Conservation (phyloP, 2,888 invertebrate genomes). For the Malthinus flaveolus region DNA sequence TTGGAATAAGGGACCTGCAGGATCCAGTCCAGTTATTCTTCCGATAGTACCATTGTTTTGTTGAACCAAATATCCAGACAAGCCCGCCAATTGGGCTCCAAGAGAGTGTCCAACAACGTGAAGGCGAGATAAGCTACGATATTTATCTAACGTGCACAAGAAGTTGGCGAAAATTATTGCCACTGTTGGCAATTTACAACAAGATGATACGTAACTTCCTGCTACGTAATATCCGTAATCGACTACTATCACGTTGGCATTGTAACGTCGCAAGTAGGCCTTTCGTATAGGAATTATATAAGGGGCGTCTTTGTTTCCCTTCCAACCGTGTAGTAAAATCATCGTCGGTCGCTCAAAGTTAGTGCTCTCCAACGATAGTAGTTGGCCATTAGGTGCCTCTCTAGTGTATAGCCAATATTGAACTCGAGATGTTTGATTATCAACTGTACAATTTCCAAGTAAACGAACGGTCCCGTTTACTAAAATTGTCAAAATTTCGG, state of each 20-base stretch:
- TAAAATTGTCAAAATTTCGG: neutral
- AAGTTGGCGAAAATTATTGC: neutral
- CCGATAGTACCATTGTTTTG: neutral
- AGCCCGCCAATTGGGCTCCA: constrained; percentile 9
- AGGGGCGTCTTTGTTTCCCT: too few species aligned
- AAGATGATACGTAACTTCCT: neutral
- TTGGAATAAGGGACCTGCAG: constrained; percentile 9
- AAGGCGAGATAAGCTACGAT: neutral
- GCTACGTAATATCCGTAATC: neutral
- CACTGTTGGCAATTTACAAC: neutral
- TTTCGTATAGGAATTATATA: too few species aligned
- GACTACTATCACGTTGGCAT: constrained; percentile 4
- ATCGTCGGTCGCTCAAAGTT: neutral
- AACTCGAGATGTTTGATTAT: neutral
- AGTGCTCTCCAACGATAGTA: too few species aligned
- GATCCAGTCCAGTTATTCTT: constrained; percentile 8
- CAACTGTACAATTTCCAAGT: neutral
- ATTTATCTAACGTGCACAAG: neutral
- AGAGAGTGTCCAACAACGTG: constrained; percentile 16
- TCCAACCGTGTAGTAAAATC: neutral
- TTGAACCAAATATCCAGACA: neutral
- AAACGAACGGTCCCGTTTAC: neutral
- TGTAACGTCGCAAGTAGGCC: neutral
- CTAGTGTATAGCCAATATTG: constrained; percentile 3
- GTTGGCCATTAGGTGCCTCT: neutral